Evolutionary conservation across 1,140 invertebrate species (phyloP).

Genomic region (Pomacea maculata): DNA sequence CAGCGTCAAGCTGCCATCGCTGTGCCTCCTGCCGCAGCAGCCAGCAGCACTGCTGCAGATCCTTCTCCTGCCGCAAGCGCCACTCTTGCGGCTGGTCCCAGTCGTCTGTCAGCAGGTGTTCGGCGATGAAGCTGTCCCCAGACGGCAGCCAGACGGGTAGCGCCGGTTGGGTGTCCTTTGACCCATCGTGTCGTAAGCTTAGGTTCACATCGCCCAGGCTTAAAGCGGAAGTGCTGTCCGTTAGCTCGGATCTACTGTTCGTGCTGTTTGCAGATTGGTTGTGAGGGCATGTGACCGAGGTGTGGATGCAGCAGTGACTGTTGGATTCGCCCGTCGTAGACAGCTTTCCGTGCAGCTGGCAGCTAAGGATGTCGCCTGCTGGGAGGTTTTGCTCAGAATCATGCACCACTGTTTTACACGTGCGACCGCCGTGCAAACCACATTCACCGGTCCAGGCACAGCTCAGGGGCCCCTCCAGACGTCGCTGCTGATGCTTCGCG

Average conservation of each 20-base stretch:
- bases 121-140: slow-evolving; percentile 27
- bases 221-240: slow-evolving; percentile 13
- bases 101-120: slow-evolving; percentile 20
- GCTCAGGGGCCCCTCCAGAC: slow-evolving; percentile 49
- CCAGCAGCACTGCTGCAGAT: slow-evolving; percentile 25
- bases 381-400: no score
- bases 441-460: slow-evolving; percentile 33
- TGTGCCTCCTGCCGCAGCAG: slow-evolving; percentile 36
- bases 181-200: neutral
- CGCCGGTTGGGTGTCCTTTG: slow-evolving; percentile 2
- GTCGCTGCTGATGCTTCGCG: neutral
- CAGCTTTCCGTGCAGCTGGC: no score
- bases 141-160: slow-evolving; percentile 28
- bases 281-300: no score
- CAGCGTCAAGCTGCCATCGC: slow-evolving; percentile 46
- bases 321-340: no score
- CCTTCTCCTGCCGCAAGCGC: slow-evolving; percentile 6
- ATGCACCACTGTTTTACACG: no score
- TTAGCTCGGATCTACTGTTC: slow-evolving; percentile 14
- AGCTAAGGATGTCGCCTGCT: no score
- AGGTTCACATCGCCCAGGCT: neutral
- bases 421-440: no score
- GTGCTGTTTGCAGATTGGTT: neutral
- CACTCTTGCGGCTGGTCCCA: slow-evolving; percentile 5
- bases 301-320: no score